Evolutionary conservation across 2,113 vertebrate species (phyloP).

Genomic region (Nycticorax nycticorax): DNA sequence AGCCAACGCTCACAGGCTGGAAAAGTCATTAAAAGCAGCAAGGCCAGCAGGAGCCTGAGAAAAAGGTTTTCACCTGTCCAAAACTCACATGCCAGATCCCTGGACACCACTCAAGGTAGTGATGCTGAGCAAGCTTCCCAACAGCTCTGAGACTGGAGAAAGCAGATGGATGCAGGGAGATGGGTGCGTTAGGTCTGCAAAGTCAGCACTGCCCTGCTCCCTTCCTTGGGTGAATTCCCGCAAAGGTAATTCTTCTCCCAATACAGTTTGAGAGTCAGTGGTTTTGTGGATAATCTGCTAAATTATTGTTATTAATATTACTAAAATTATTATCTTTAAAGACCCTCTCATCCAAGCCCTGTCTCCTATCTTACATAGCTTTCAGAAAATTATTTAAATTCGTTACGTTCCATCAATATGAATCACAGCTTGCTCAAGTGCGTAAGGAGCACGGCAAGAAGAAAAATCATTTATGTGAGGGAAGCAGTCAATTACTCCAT

Average conservation of each 20-base stretch:
- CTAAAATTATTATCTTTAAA: not conserved
- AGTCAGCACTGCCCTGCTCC: not conserved
- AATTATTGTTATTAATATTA: not conserved
- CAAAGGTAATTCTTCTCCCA: not conserved
- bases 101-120: not conserved
- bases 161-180: not conserved
- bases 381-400: not conserved
- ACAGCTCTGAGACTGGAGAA: not conserved
- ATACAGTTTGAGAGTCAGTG: not conserved
- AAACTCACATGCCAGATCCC: not conserved
- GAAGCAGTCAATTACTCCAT: not conserved
- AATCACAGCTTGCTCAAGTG: not conserved
- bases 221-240: not conserved
- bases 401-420: not conserved
- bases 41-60: not conserved
- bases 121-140: not conserved
- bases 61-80: not conserved
- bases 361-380: not conserved
- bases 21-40: not conserved
- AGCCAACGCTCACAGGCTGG: not conserved
- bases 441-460: not conserved
- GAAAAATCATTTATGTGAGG: not conserved
- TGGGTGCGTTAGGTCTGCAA: not conserved
- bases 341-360: not conserved
- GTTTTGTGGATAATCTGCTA: not conserved